These are phyloP conservation scores for Sigmodon hispidus DNA, from an alignment of 2,113 vertebrate genomes.

Conservation along the genomic window DNA sequence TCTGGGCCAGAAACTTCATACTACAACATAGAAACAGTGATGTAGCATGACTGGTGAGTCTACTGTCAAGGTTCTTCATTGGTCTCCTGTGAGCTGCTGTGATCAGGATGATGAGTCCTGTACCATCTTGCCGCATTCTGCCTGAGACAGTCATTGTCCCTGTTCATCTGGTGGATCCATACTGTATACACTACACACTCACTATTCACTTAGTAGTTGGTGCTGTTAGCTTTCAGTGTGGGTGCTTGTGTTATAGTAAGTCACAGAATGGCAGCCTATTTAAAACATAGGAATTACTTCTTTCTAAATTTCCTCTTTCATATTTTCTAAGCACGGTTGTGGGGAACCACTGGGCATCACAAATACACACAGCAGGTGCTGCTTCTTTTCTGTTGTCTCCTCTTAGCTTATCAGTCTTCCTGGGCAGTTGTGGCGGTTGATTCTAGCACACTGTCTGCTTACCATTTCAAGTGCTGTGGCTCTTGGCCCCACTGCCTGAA, in stretches of 20 bases:
- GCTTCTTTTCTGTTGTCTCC: not conserved
- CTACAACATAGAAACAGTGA: not conserved
- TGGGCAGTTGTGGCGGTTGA: not conserved
- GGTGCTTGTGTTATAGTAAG: not conserved
- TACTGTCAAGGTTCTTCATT: not conserved
- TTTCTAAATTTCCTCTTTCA: not conserved
- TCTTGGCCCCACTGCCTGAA: not conserved
- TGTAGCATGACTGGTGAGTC: not conserved
- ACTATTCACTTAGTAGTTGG: not conserved
- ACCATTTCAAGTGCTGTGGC: not conserved
- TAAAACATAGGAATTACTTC: not conserved
- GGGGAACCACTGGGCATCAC: not conserved
- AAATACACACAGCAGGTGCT: not conserved
- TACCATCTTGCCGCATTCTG: not conserved
- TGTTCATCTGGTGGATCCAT: not conserved
- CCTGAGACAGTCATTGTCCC: not conserved
- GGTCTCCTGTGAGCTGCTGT: not conserved
- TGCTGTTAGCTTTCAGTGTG: not conserved
- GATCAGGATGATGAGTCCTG: not conserved
- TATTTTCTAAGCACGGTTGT: not conserved
- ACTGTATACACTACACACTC: not conserved
- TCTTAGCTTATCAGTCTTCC: not conserved
- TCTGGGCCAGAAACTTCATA: too few species aligned
- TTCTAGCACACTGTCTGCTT: not conserved
- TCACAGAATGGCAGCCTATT: not conserved